Evolutionary conservation across 2,888 invertebrate species (phyloP).

Genomic region (Melolontha melolontha): DNA sequence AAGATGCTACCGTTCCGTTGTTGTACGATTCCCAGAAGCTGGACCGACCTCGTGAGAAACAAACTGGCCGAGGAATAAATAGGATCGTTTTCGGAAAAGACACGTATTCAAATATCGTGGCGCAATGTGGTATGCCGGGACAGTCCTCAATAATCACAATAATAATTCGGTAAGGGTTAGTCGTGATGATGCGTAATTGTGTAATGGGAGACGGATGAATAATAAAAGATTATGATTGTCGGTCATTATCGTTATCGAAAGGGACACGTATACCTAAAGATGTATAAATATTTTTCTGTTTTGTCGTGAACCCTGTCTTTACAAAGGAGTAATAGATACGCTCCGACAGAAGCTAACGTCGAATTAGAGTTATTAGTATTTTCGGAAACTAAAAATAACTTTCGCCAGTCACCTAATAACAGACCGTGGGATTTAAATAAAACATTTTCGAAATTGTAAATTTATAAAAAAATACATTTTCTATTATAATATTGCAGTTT

Average conservation of each 20-base stretch:
- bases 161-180: slow-evolving; percentile 28
- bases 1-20: slow-evolving; percentile 1
- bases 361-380: background rate
- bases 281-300: slow-evolving; percentile 31
- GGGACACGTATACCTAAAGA: slow-evolving; percentile 30
- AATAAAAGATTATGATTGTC: slow-evolving; percentile 27
- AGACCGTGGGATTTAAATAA: background rate
- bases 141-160: slow-evolving; percentile 18
- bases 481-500: no score
- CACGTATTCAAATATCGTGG: slow-evolving; percentile 5
- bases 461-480: no score
- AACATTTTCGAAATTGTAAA: background rate
- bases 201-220: slow-evolving; percentile 24
- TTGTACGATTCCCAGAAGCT: no score
- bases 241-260: slow-evolving; percentile 23
- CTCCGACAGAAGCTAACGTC: background rate
- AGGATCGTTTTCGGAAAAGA: background rate
- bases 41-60: slow-evolving; percentile 18
- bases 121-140: slow-evolving; percentile 26
- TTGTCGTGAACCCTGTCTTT: slow-evolving; percentile 1
- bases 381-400: no score
- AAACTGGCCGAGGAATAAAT: no score
- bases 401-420: background rate
- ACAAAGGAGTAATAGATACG: slow-evolving; percentile 2
- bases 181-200: slow-evolving; percentile 36